Percentiles rank a stretch among this genome's conserved stretches.
Conservation (phyloP, 2,797 vertebrate species). For the Momotus momota region DNA sequence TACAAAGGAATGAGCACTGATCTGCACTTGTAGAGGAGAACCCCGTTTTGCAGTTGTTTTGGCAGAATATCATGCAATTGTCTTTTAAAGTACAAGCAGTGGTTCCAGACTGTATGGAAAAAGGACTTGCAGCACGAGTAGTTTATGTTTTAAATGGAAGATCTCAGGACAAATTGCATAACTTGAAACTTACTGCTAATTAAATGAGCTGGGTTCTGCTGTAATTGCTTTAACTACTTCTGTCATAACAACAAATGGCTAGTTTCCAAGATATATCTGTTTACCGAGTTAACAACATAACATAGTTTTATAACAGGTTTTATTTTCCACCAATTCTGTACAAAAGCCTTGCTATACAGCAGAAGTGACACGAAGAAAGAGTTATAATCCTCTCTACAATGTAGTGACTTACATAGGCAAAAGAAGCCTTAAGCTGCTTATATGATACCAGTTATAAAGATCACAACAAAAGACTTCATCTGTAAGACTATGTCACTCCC, state of each 20-base stretch:
- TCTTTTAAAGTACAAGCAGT: background rate
- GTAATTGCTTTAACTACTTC: background rate
- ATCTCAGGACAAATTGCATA: background rate
- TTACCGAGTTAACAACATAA: background rate
- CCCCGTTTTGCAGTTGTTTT: background rate
- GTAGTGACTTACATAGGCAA: background rate
- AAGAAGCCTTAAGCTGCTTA: constrained; percentile 22
- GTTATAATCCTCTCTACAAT: background rate
- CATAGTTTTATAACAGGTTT: background rate
- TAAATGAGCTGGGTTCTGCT: background rate
- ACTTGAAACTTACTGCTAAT: background rate
- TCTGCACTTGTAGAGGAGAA: background rate
- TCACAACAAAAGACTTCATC: background rate
- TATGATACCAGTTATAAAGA: background rate
- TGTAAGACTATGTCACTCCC: background rate
- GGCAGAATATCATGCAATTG: background rate
- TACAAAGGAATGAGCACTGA: background rate
- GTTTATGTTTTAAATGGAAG: background rate
- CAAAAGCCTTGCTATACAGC: background rate
- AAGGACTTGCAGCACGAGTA: background rate
- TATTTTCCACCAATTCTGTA: background rate
- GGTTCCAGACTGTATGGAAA: background rate
- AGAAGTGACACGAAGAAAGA: background rate
- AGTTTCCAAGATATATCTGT: background rate
- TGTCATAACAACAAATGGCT: background rate